Conservation (phyloP, 2,113 vertebrate genomes). For the Jacana jacana region DNA sequence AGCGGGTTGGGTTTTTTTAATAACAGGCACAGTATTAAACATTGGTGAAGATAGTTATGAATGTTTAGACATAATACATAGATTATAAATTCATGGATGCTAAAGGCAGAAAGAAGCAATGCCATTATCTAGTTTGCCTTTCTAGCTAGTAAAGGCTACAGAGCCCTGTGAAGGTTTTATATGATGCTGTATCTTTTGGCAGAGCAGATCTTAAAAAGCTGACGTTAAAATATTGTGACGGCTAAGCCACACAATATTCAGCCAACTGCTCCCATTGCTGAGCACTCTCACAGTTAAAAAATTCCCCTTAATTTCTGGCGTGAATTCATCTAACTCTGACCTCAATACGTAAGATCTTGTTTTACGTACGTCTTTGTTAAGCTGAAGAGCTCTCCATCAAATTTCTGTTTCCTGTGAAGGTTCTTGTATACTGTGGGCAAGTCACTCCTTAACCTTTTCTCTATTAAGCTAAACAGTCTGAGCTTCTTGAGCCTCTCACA, state of each 20-base stretch:
- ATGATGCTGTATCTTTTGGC: not conserved
- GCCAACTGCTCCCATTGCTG: not conserved
- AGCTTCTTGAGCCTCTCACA: slow-evolving; percentile 66
- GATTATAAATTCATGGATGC: not conserved
- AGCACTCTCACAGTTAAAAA: not conserved
- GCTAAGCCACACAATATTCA: not conserved
- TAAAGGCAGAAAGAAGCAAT: not conserved
- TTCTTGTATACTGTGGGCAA: slow-evolving; percentile 51
- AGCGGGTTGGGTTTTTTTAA: not conserved
- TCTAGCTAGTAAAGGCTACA: not conserved
- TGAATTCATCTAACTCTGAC: not conserved
- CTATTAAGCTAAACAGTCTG: slow-evolving; percentile 61
- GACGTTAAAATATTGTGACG: fast-evolving
- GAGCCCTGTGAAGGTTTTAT: not conserved
- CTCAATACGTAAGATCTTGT: not conserved
- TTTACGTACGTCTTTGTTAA: slow-evolving; percentile 18
- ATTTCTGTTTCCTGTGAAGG: slow-evolving; percentile 46
- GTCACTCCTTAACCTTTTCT: slow-evolving; percentile 66
- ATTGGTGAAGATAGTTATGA: not conserved
- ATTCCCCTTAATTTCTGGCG: not conserved
- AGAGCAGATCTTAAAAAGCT: not conserved
- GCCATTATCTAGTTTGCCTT: not conserved
- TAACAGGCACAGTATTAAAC: not conserved
- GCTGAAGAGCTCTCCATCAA: slow-evolving; percentile 62
- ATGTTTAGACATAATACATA: not conserved